A percentile compares a stretch with the other conserved stretches of the same genome.
These are phyloP conservation scores for Microcebus tavaratra DNA, from an alignment of 2,113 vertebrate species.

Conservation along the genomic window DNA sequence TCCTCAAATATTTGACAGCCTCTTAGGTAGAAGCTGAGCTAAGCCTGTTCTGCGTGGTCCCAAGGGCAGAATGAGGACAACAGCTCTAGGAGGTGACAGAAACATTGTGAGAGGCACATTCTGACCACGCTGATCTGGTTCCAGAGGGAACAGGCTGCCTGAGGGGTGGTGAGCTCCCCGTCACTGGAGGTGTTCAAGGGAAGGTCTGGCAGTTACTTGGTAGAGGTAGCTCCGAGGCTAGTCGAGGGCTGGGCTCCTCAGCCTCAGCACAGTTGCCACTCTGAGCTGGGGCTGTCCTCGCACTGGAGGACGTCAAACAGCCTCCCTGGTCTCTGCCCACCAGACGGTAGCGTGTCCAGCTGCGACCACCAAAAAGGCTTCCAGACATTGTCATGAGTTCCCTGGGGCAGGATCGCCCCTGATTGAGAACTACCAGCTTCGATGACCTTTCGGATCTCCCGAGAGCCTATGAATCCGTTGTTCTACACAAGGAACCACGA, in stretches of 20 bases:
- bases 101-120: neutral
- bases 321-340: neutral
- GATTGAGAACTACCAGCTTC: neutral
- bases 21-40: neutral
- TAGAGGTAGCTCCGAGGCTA: neutral
- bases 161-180: neutral
- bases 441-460: neutral
- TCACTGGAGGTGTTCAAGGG: neutral
- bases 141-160: neutral
- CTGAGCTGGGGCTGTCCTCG: neutral
- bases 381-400: neutral
- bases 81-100: neutral
- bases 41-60: neutral
- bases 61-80: neutral
- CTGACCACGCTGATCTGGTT: neutral
- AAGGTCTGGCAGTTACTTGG: neutral
- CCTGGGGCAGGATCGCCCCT: neutral
- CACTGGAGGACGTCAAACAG: rapidly evolving
- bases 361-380: neutral
- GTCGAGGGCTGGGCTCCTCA: neutral
- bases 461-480: neutral
- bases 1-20: neutral
- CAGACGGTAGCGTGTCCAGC: neutral
- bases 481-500: neutral
- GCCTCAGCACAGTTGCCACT: rapidly evolving